Evolutionary conservation across 1,140 invertebrate species (phyloP), one percentile per base, ranked within the genome.

Genomic region (Neodiprion pinetum): DNA sequence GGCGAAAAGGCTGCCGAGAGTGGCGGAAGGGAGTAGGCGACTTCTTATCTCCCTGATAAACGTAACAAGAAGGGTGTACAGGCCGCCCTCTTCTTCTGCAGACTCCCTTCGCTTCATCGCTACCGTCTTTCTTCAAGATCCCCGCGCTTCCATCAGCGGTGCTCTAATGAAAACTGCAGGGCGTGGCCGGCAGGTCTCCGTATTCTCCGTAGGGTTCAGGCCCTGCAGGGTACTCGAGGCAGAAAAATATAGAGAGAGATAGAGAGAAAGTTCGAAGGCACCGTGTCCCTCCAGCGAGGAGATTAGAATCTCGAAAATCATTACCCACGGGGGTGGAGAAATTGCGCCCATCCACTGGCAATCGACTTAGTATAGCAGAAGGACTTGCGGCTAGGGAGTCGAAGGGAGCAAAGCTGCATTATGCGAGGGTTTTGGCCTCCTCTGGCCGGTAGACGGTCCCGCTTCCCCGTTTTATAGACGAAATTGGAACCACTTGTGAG

Each of bases 261-360:
- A 74, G 76, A 78, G 40, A 11, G 17, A 17, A 72, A 68, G 76
- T 79, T 72, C 72, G 80, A 82, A 80, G 78, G 78, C 80, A 81
- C 77, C 80, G 74, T 79, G 79, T 79, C 28, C 28, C 78, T 81
- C 77, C 77, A 77, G 69, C 72, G 77, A 78, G 78, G 78, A 81
- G 81, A 86, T 86, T 86, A 86, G 81, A 84, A 84, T 84, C 82
- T 81, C 76, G 82, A 83, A 82, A 86, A 84, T 84, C 81, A 84
- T 84, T 86, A 82, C 77, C 78, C 78, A 50, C 5, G 76, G 53
- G 65, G 65, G 70, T 67, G 73, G 72, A 78, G 80, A 80, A 82
- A 83, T 80, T 78, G 80, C 80, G 76, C 72, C 72, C 76, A 72
- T 71, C 73, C 73, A 48, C 53, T 17, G 7, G 53, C 80, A 79